Conservation (phyloP, 2,113 vertebrate species). For the Phyllostomus hastatus region DNA sequence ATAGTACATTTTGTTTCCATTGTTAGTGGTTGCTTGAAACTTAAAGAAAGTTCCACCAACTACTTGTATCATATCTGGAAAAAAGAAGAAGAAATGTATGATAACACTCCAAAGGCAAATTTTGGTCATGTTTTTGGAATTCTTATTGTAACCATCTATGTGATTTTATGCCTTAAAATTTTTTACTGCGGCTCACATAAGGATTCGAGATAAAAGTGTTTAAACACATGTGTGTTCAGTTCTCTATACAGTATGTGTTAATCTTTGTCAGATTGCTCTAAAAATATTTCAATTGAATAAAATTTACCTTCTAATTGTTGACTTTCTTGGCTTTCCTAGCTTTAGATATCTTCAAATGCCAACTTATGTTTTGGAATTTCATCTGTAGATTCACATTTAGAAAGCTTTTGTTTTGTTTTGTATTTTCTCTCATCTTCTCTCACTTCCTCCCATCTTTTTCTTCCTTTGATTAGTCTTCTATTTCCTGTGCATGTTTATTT, state of each 20-base stretch:
- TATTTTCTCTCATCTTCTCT: neutral
- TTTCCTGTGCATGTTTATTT: neutral
- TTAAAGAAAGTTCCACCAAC: neutral
- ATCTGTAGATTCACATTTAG: neutral
- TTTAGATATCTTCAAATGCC: neutral
- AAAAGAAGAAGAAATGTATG: neutral
- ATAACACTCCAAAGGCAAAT: neutral
- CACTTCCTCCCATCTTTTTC: neutral
- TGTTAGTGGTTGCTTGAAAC: neutral
- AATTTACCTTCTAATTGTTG: neutral
- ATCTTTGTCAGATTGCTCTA: neutral
- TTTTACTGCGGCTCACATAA: neutral
- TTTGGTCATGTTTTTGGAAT: neutral
- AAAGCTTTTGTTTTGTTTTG: neutral
- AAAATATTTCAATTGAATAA: neutral
- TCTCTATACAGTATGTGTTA: neutral
- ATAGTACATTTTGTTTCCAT: neutral
- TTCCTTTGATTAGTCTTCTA: neutral
- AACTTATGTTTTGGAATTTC: neutral
- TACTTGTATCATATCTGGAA: neutral
- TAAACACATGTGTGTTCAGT: neutral
- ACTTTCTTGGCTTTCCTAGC: neutral
- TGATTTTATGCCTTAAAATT: neutral
- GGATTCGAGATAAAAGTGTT: neutral
- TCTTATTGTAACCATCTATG: neutral